Evolutionary conservation across 1,140 invertebrate species (phyloP), one percentile per base, ranked within the genome.

Genomic region (Venturia canescens): DNA sequence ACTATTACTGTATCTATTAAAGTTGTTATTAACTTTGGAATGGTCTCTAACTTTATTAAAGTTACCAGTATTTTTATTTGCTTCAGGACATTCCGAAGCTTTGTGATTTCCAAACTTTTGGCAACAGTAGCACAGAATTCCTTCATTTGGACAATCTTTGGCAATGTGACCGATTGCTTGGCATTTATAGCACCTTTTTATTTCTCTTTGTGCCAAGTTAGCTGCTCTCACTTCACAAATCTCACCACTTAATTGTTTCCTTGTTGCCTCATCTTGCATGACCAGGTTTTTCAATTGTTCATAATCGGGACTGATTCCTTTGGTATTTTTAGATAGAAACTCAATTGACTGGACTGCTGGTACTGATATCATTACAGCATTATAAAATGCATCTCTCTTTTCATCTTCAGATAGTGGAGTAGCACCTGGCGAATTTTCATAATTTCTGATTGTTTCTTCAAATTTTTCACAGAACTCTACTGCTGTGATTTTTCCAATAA

Each of bases 341-440:
- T 84, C 75, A 23, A 76, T 53, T 13, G 57, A 29, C 75, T 84
- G 81, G 2, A 83, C 82, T 11, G 78, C 29, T 15, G 83, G 84
- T 21, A 85, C 79, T 23, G 75, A 31, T 13, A 13, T 13, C 29
- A 75, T 76, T 21, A 84, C 78, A 0, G 82, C 80, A 74, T 81
- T 84, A 38, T 75, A 83, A 63, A 86, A 84, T 0, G 80, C 80
- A 82, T 86, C 82, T 27, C 79, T 79, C 71, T 84, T 85, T 72
- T 84, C 84, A n/a, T 74, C 34, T 16, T 84, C 82, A 1, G 80
- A 77, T 16, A 84, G 27, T 23, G 80, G 38, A 16, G 26, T 27
- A n/a, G 44, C 27, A 18, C 77, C 72, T 44, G 38, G 38, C 6
- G 38, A 44, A 44, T 44, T 44, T 15, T n/a, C n/a, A n/a, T n/a